These are phyloP conservation scores for Gila robusta DNA, from an alignment of 2,797 vertebrate species.

Conservation along the genomic window DNA sequence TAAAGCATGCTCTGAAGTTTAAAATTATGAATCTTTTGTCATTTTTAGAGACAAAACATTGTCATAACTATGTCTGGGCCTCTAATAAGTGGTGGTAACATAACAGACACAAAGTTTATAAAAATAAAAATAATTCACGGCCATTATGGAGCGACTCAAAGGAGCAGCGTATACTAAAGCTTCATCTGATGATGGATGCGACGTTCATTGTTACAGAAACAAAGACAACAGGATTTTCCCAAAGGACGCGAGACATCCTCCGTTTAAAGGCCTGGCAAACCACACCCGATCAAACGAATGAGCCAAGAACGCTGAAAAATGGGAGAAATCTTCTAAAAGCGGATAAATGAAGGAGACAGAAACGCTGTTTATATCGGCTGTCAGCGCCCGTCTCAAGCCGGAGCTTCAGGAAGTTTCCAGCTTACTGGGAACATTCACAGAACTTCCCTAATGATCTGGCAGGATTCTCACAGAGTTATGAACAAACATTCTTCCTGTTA, in stretches of 20 bases:
- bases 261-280: constrained; percentile 64
- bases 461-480: neutral
- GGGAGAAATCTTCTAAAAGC: constrained; percentile 69
- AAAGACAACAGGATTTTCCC: constrained; percentile 40
- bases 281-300: constrained; percentile 65
- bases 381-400: constrained; percentile 68
- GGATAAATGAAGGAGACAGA: constrained; percentile 69
- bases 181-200: constrained; percentile 40
- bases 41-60: constrained; percentile 42
- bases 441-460: neutral
- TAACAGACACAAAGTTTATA: constrained; percentile 12
- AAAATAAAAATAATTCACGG: constrained; percentile 16
- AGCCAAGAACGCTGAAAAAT: constrained; percentile 72
- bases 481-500: neutral
- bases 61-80: constrained; percentile 21
- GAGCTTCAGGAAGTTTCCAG: constrained; percentile 54
- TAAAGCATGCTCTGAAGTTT: constrained; percentile 9
- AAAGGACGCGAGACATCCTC: constrained; percentile 62
- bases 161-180: constrained; percentile 37
- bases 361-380: constrained; percentile 76
- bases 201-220: constrained; percentile 42
- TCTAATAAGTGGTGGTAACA: neutral
- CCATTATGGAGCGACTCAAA: constrained; percentile 15
- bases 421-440: neutral
- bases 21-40: constrained; percentile 31